phyloP scores from a whole-genome alignment of 2,113 vertebrate species.

The Calyptommatus sinebrachiatus region DNA sequence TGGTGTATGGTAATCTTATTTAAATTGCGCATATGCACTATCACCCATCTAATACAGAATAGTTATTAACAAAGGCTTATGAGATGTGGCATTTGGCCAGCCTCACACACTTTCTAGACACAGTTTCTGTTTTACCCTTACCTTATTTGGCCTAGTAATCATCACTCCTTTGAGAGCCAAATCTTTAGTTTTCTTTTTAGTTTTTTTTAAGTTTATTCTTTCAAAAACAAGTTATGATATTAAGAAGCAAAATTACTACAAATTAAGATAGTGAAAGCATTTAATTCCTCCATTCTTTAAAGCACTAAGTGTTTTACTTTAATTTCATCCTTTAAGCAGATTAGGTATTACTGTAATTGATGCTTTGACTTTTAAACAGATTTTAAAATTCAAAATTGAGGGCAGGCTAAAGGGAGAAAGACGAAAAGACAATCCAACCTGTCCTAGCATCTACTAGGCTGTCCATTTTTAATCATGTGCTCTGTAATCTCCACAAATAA shows the following conservation, averaged over 20 bases:
- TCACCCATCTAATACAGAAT: no score
- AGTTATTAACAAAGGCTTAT: no score
- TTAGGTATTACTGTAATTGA: not conserved
- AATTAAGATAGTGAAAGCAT: not conserved
- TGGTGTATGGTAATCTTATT: no score
- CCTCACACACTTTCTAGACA: not conserved
- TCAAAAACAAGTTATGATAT: not conserved
- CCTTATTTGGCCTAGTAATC: not conserved
- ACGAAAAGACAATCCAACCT: not conserved
- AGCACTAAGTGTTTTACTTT: not conserved
- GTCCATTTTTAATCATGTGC: not conserved
- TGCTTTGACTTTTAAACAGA: not conserved
- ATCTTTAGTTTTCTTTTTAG: constrained; percentile 6
- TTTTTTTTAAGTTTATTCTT: not conserved
- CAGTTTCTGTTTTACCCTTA: not conserved
- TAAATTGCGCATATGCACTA: no score
- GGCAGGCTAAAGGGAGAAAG: no score
- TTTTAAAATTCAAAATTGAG: not conserved
- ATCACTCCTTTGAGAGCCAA: not conserved
- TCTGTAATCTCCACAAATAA: constrained; percentile 7
- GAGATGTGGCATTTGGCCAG: not conserved
- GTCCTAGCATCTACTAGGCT: not conserved
- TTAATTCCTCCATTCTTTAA: not conserved
- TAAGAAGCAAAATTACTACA: not conserved
- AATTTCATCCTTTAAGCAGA: not conserved